These are phyloP conservation scores for Pseudoatta argentina DNA, from an alignment of 1,140 invertebrate species.

Conservation along the genomic window DNA sequence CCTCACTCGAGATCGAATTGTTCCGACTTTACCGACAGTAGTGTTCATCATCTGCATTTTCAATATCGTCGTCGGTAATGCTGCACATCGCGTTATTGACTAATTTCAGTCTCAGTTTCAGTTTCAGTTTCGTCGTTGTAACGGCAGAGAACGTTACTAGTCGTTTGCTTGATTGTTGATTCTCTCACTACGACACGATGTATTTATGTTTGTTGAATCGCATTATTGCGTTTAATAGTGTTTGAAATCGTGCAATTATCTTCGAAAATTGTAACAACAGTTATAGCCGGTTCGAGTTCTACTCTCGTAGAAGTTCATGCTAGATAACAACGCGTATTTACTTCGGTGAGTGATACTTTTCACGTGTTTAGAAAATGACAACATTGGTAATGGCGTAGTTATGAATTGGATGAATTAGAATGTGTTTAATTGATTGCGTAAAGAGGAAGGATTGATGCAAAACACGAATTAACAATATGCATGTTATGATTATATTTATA, in stretches of 20 bases:
- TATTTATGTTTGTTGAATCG: neutral
- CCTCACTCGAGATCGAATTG: neutral
- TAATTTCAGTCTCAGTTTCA: too few relatives aligned
- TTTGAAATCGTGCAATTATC: neutral
- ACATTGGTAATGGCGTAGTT: too few relatives aligned
- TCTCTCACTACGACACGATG: neutral
- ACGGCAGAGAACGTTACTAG: neutral
- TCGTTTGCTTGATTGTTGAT: neutral
- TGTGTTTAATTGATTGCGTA: neutral
- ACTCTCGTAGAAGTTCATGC: neutral
- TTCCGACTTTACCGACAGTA: neutral
- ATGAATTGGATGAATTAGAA: too few relatives aligned
- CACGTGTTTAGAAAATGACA: neutral
- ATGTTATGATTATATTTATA: neutral
- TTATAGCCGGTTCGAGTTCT: neutral
- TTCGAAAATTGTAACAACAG: neutral
- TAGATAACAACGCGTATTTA: neutral
- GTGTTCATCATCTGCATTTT: neutral
- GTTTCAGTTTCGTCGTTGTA: neutral
- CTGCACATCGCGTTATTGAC: too few relatives aligned
- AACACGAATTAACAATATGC: neutral
- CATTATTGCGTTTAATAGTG: neutral
- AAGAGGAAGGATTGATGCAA: neutral
- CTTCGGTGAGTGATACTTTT: neutral
- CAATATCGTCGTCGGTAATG: neutral